Conservation (phyloP, 2,888 invertebrate species). For the Holacanthella duospinosa region DNA sequence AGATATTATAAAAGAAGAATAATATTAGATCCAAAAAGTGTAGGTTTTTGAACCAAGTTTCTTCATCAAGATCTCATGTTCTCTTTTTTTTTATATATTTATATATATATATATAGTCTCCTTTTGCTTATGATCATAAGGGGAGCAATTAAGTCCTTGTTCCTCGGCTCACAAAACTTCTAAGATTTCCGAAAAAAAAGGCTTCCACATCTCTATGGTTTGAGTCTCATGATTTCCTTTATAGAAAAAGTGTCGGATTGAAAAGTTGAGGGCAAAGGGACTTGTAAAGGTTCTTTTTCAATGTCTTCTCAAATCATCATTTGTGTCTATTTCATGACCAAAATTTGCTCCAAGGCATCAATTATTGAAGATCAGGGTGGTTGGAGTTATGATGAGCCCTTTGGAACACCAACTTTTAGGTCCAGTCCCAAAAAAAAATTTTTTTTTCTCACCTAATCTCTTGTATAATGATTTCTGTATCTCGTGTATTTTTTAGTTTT, state of each 20-base stretch:
- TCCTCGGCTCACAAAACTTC: neutral
- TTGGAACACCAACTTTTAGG: no score
- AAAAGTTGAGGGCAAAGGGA: neutral
- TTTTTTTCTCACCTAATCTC: no score
- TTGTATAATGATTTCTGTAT: neutral
- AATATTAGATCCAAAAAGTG: neutral
- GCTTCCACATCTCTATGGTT: neutral
- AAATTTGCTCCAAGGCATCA: slow-evolving; percentile 10
- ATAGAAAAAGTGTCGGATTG: neutral
- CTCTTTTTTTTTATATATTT: neutral
- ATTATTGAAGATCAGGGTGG: slow-evolving; percentile 9
- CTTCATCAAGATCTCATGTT: neutral
- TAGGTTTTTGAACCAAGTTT: neutral
- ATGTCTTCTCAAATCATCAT: slow-evolving; percentile 37
- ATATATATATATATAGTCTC: neutral
- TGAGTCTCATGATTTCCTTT: neutral
- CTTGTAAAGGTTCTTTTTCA: neutral
- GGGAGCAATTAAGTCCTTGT: neutral
- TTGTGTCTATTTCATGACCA: slow-evolving; percentile 27
- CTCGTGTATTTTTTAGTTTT: slow-evolving; percentile 13
- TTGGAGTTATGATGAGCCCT: no score
- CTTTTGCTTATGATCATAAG: neutral
- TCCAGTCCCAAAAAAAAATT: no score
- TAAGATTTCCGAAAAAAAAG: neutral
- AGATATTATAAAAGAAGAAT: neutral